These are phyloP conservation scores for Ridgeia piscesae DNA, from an alignment of 1,140 invertebrate genomes.

Conservation along the genomic window DNA sequence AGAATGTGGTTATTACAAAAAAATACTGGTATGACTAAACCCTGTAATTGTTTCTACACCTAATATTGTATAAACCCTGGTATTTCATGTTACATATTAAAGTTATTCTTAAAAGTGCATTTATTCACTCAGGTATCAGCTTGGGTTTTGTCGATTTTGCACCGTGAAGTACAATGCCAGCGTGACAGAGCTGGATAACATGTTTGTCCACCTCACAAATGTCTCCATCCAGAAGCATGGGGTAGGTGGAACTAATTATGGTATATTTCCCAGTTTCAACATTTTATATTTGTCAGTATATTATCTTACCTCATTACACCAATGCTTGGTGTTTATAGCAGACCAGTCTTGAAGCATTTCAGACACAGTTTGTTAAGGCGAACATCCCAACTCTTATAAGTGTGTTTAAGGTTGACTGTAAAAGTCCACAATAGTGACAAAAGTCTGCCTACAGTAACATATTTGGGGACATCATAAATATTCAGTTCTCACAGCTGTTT, in stretches of 20 bases:
- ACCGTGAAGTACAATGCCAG: constrained; percentile 73
- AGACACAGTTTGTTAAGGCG: not conserved
- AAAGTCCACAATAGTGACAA: too few species aligned
- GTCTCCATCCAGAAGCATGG: constrained; percentile 86
- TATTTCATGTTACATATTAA: not conserved
- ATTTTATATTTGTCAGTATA: too few species aligned
- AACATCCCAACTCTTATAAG: not conserved
- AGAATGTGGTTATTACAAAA: not conserved
- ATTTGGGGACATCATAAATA: not conserved
- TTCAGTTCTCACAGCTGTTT: not conserved
- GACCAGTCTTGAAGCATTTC: not conserved
- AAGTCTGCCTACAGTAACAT: too few species aligned
- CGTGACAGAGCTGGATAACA: constrained; percentile 73
- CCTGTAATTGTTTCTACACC: not conserved
- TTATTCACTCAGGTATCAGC: constrained; percentile 50
- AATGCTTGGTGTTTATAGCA: not conserved
- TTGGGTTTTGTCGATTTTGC: constrained; percentile 84
- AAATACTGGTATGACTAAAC: not conserved
- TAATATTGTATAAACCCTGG: not conserved
- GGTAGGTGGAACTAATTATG: constrained; percentile 58
- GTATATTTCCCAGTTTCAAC: too few species aligned
- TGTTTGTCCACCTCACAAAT: constrained; percentile 86
- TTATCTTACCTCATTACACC: not conserved
- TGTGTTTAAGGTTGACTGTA: too few species aligned
- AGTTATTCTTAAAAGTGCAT: not conserved